A percentile compares a stretch with the other conserved stretches of the same genome.
Conservation (phyloP, 2,888 invertebrate genomes). For the Gisinianus flammeolus region DNA sequence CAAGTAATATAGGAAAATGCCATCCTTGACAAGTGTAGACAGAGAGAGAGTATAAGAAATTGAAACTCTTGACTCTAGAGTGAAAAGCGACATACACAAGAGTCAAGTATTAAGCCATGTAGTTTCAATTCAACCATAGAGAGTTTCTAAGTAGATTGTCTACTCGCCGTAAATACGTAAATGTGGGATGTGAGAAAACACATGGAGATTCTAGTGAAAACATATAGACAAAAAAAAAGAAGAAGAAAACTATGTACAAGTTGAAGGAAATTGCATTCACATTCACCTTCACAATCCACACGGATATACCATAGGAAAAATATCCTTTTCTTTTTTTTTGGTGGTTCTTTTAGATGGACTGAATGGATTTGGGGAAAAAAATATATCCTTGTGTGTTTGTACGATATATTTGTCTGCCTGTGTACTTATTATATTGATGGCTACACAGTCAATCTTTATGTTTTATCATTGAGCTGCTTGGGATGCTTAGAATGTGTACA, state of each 20-base stretch:
- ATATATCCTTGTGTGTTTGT: background rate
- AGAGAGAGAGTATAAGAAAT: background rate
- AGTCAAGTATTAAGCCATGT: constrained; percentile 9
- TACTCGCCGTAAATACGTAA: background rate
- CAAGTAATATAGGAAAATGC: too few relatives aligned
- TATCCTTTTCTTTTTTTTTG: background rate
- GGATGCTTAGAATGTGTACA: background rate
- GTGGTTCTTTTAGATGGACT: background rate
- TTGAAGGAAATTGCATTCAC: background rate
- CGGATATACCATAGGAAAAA: background rate
- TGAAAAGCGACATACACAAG: background rate
- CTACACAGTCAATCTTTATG: background rate
- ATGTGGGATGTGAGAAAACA: background rate
- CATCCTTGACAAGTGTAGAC: background rate
- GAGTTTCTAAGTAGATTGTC: background rate
- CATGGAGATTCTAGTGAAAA: too few relatives aligned
- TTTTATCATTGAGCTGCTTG: background rate
- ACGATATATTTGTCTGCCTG: too few relatives aligned
- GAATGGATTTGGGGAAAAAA: background rate
- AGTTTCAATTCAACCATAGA: constrained; percentile 2
- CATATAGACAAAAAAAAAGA: too few relatives aligned
- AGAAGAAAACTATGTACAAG: too few relatives aligned
- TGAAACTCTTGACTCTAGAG: background rate
- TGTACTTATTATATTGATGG: too few relatives aligned
- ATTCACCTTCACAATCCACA: background rate